Base-by-base conservation (phyloP, 1,140 invertebrate species). In the Notospermus geniculatus region DNA sequence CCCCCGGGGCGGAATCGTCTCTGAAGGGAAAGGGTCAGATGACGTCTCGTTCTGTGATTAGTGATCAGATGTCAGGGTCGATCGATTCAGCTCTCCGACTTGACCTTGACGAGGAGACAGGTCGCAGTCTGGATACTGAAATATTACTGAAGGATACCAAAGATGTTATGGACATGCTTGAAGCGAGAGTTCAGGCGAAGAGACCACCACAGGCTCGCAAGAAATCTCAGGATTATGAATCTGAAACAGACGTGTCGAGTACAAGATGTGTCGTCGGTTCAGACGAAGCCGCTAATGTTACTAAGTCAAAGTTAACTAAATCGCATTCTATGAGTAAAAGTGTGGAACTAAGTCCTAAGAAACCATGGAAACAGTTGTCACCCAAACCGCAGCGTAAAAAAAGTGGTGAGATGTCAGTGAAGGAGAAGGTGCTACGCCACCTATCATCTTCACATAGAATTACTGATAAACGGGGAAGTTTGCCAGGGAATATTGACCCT, bases 81-180 rank as follows among this genome's bases (percentile, higher is more conserved):
- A 50, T 50, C n/a, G 46, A 50, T 27, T 5, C 4, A 19, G 46
- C 46, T 50, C n/a, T 50, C 5, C 4, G 25, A 50, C 25, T 50
- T 19, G 25, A 50, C 46, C 19, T 50, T 27, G 46, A 50, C n/a
- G 46, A 50, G 25, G 46, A 50, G 25, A 7, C 46, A 5, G 19
- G 46, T 27, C 19, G n/a, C 28, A 75, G 71, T 70, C 64, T 74
- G 25, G 84, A 86, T 59, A 85, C 84, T 9, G 81, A 84, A 67
- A 74, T 79, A 52, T 78, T 84, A 60, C 70, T 86, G 11, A 78
- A 79, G 39, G 81, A 84, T 55, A 86, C 85, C 41, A 83, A 84
- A 69, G 77, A 78, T 66, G 80, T 85, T 54, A 82, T 86, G 66
- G 78, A 81, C 43, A 84, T 84, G 32, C 82, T 86, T 71, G 82